These are phyloP conservation scores for Phalangium opilio DNA, from an alignment of 2,888 invertebrate species.

Conservation along the genomic window DNA sequence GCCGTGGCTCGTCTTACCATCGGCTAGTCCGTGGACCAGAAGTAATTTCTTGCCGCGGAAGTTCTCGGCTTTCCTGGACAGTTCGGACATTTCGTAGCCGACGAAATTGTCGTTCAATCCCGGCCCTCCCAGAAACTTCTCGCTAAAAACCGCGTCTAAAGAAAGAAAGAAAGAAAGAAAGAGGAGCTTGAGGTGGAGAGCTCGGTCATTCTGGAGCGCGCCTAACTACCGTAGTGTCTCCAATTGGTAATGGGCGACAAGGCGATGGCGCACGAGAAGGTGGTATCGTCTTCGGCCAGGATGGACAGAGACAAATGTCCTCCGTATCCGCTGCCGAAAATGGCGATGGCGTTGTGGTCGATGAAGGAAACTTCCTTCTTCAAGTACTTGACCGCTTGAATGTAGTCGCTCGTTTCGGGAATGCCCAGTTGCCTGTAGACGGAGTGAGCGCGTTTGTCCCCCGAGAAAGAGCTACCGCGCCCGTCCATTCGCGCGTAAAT, in stretches of 20 bases:
- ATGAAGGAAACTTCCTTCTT: slow-evolving; percentile 74
- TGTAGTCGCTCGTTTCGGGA: too few relatives aligned
- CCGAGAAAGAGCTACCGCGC: too few relatives aligned
- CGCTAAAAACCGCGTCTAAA: slow-evolving; percentile 85
- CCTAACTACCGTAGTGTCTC: slow-evolving; percentile 76
- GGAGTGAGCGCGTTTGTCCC: too few relatives aligned
- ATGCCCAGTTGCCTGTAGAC: too few relatives aligned
- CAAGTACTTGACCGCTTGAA: slow-evolving; percentile 46
- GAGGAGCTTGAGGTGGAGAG: too few relatives aligned
- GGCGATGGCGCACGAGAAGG: slow-evolving; percentile 86
- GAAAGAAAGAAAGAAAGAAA: too few relatives aligned
- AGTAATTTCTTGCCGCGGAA: slow-evolving; percentile 79
- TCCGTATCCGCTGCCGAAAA: slow-evolving; percentile 95
- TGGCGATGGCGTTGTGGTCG: slow-evolving; percentile 69
- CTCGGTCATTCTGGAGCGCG: too few relatives aligned
- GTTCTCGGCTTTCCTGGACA: slow-evolving; percentile 67
- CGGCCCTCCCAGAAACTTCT: slow-evolving; percentile 75
- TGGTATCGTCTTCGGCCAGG: slow-evolving; percentile 60
- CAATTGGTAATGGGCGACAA: slow-evolving; percentile 92
- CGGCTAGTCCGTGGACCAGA: slow-evolving; percentile 83
- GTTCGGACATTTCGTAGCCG: slow-evolving; percentile 50
- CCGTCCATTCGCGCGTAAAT: too few relatives aligned
- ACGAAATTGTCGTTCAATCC: slow-evolving; percentile 69
- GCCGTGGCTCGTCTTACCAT: slow-evolving; percentile 36
- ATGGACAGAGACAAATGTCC: slow-evolving; percentile 79